Conservation (phyloP, 2,113 vertebrate genomes). For the Okapia johnstoni region DNA sequence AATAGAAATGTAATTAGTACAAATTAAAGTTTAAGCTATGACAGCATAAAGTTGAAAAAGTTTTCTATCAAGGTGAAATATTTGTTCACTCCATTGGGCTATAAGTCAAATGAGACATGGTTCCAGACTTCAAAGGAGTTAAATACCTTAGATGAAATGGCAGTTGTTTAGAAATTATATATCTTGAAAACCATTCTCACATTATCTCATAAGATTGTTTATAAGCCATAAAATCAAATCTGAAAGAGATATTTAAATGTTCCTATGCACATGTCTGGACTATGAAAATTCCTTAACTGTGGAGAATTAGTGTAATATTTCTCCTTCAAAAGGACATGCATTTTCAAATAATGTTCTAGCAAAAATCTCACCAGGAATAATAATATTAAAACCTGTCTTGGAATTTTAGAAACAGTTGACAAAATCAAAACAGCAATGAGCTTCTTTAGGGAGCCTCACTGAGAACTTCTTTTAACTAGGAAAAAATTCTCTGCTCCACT, state of each 20-base stretch:
- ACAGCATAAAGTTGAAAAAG: not conserved
- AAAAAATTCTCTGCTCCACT: not conserved
- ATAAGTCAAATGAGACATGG: not conserved
- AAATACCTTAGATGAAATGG: not conserved
- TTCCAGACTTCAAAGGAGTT: not conserved
- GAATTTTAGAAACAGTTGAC: slow-evolving; percentile 31
- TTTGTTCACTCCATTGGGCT: not conserved
- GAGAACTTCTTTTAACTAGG: not conserved
- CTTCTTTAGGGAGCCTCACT: not conserved
- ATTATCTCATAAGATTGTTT: slow-evolving; percentile 18
- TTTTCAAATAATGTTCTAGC: slow-evolving; percentile 6
- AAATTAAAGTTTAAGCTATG: slow-evolving; percentile 23
- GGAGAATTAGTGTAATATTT: slow-evolving; percentile 9
- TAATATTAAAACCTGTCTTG: not conserved
- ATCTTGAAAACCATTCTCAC: not conserved
- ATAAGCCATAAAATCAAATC: not conserved
- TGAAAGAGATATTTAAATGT: slow-evolving; percentile 25
- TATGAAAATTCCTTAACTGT: slow-evolving; percentile 10
- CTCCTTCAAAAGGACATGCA: slow-evolving; percentile 27
- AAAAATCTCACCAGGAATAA: slow-evolving; percentile 15
- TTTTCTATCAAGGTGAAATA: not conserved
- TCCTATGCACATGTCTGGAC: not conserved
- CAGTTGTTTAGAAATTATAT: not conserved
- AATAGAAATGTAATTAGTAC: not conserved
- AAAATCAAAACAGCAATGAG: slow-evolving; percentile 33